A percentile compares a stretch with the other conserved stretches of the same genome.
Evolutionary conservation across 1,140 invertebrate species (phyloP).

Genomic region (Muscidifurax raptorellus): DNA sequence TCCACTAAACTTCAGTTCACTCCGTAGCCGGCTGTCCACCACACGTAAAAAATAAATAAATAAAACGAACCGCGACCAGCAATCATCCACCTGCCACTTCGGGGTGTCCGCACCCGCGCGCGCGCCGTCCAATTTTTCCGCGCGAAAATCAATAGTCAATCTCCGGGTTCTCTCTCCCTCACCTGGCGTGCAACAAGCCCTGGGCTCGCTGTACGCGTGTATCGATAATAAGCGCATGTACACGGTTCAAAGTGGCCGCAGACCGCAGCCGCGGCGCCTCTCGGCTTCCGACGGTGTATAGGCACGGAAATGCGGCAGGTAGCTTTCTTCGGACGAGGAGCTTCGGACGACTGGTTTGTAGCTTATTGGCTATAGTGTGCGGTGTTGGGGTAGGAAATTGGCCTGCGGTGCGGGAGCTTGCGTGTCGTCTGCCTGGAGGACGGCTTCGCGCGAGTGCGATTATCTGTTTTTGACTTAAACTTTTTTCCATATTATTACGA

Average conservation of each 20-base stretch:
- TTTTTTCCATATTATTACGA: too few species aligned
- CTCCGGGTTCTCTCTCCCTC: background rate
- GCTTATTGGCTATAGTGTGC: too few species aligned
- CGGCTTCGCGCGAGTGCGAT: too few species aligned
- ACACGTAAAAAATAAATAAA: too few species aligned
- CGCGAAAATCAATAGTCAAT: background rate
- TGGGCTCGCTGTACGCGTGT: background rate
- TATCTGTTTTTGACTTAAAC: too few species aligned
- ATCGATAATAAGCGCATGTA: background rate
- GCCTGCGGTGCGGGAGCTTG: background rate
- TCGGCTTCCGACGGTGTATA: background rate
- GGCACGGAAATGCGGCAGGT: too few species aligned
- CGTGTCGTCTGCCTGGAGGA: too few species aligned
- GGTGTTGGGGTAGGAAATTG: background rate
- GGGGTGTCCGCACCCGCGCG: too few species aligned
- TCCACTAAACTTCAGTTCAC: too few species aligned
- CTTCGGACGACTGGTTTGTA: background rate
- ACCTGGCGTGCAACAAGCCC: background rate
- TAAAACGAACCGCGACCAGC: background rate
- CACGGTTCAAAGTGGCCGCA: background rate
- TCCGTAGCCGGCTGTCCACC: too few species aligned
- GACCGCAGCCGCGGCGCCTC: background rate
- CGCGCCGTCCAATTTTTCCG: background rate
- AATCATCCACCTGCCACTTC: background rate
- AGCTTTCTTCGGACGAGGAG: background rate